Conservation (phyloP, 2,113 vertebrate species). For the Hypocryptadius cinnamomeus region DNA sequence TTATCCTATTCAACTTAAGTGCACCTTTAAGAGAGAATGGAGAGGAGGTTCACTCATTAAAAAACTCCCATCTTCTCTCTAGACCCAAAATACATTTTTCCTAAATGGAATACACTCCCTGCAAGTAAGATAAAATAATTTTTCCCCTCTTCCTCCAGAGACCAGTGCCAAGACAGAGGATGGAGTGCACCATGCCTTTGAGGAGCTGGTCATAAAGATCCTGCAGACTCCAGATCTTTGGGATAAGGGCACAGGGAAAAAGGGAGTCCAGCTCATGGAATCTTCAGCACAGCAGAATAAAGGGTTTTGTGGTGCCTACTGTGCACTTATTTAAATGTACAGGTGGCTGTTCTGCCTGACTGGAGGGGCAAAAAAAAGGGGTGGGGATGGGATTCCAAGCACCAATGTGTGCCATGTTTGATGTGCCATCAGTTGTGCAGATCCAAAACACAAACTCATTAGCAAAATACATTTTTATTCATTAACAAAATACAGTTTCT, state of each 20-base stretch:
- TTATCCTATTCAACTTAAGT: neutral
- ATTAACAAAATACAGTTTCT: neutral
- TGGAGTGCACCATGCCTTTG: slow-evolving; percentile 50
- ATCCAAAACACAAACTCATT: neutral
- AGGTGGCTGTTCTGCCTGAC: neutral
- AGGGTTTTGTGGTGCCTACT: neutral
- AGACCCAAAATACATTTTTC: neutral
- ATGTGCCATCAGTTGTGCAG: neutral
- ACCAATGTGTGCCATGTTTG: neutral
- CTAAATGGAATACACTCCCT: neutral
- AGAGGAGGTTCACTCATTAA: neutral
- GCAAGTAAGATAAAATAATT: neutral
- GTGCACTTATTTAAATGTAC: neutral
- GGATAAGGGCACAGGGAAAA: neutral
- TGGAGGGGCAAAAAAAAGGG: neutral
- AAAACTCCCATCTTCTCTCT: neutral
- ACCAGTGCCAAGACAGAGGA: slow-evolving; percentile 60
- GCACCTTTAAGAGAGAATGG: neutral
- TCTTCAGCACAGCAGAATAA: neutral
- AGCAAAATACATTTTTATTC: neutral
- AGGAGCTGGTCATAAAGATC: slow-evolving; percentile 47
- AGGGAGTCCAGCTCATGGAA: neutral
- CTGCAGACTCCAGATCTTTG: slow-evolving; percentile 50
- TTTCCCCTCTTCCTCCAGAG: neutral
- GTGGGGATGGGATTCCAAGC: neutral